Conservation (phyloP, 2,113 vertebrate species). For the Syngnathoides biaculeatus region DNA sequence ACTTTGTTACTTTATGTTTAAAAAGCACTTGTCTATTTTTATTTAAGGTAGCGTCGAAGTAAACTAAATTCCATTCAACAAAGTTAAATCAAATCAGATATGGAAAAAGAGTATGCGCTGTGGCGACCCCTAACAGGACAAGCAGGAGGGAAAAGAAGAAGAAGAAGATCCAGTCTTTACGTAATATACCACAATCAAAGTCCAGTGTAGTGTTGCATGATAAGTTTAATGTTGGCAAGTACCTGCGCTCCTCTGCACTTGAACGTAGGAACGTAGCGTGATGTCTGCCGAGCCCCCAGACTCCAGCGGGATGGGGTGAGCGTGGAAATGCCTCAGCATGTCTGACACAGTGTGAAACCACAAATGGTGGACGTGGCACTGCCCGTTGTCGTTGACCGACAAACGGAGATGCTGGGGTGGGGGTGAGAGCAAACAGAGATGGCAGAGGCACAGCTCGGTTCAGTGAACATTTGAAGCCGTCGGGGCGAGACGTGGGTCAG, state of each 20-base stretch:
- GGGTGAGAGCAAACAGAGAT: not conserved
- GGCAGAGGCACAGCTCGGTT: slow-evolving; percentile 3
- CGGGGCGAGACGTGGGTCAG: slow-evolving; percentile 34
- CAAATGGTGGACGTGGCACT: slow-evolving; percentile 96
- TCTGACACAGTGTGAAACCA: slow-evolving; percentile 97
- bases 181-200: not conserved
- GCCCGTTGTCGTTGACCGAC: slow-evolving; percentile 90
- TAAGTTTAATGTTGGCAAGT: not conserved
- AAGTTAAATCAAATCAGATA: no score
- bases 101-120: no score
- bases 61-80: no score
- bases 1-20: no score
- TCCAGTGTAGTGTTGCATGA: not conserved
- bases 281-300: slow-evolving; percentile 93
- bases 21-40: no score
- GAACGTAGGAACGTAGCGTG: slow-evolving; percentile 90
- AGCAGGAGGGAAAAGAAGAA: no score
- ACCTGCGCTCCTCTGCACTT: slow-evolving; percentile 82
- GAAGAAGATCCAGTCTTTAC: no score
- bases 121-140: no score
- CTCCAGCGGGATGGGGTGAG: slow-evolving; percentile 93
- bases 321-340: slow-evolving; percentile 96
- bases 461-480: slow-evolving; percentile 20
- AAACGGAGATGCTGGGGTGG: slow-evolving; percentile 86
- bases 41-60: no score